Percentiles rank a stretch among this genome's conserved stretches.
Evolutionary conservation across 2,113 vertebrate species (phyloP).

Genomic region (Castor canadensis): DNA sequence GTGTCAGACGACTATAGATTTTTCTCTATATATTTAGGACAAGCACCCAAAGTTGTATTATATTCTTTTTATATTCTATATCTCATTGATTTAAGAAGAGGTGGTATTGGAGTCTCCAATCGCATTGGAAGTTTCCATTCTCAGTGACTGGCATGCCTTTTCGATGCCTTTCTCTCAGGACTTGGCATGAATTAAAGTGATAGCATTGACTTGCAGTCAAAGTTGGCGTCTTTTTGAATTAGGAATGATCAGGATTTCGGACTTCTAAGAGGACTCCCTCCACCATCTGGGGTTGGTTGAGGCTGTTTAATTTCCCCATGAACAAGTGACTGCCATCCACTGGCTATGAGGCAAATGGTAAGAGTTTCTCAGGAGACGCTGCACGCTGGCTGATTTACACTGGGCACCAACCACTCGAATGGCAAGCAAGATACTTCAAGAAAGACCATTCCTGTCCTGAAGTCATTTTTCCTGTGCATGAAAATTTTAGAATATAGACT

Average conservation of each 20-base stretch:
- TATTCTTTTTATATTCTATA: not conserved
- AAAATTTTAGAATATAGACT: not conserved
- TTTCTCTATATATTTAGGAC: not conserved
- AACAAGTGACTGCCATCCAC: not conserved
- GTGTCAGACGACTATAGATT: not conserved
- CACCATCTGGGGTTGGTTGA: not conserved
- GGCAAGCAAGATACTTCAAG: not conserved
- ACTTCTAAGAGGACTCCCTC: not conserved
- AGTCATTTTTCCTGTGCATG: not conserved
- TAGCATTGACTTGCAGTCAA: not conserved
- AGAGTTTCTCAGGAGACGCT: not conserved
- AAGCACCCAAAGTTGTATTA: not conserved
- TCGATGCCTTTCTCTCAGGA: not conserved
- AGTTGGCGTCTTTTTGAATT: not conserved
- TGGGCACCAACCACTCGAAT: not conserved
- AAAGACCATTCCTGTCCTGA: not conserved
- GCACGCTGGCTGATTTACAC: slow-evolving; percentile 37
- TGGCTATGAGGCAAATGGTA: too few relatives aligned
- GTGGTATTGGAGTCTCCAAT: not conserved
- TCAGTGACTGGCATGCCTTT: not conserved
- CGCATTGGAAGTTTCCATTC: not conserved
- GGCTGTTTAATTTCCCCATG: not conserved
- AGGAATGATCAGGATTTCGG: not conserved
- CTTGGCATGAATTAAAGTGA: not conserved
- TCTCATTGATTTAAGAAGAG: not conserved